Conservation (phyloP, 1,140 invertebrate genomes). For the Penaeus chinensis region DNA sequence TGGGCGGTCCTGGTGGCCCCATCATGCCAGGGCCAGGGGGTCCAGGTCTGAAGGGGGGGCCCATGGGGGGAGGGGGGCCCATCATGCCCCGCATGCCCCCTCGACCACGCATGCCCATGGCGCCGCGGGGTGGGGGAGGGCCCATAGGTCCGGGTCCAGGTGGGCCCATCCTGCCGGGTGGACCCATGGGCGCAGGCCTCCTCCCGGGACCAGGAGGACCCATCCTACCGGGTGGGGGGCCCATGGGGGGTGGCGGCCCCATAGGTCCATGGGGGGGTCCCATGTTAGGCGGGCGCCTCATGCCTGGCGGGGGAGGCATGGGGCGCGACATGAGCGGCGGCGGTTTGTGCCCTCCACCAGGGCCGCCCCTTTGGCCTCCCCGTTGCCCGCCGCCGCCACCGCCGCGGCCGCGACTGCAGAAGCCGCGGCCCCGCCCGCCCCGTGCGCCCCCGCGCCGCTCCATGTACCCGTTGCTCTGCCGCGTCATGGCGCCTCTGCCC, state of each 20-base stretch:
- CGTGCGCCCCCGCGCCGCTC: constrained; percentile 14
- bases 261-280: constrained; percentile 46
- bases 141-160: constrained; percentile 26
- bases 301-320: constrained; percentile 50
- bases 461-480: constrained; percentile 35
- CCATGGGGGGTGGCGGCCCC: constrained; percentile 47
- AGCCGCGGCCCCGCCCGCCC: constrained; percentile 14
- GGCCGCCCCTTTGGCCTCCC: constrained; percentile 1
- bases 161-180: constrained; percentile 39
- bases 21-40: constrained; percentile 48
- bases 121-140: constrained; percentile 37
- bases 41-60: constrained; percentile 49
- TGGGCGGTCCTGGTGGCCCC: constrained; percentile 37
- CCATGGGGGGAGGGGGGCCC: constrained; percentile 46
- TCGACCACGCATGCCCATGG: constrained; percentile 39
- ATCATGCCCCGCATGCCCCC: constrained; percentile 49
- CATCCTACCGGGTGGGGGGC: constrained; percentile 47
- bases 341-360: constrained; percentile 45
- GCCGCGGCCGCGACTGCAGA: constrained; percentile 1
- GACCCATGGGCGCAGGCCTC: constrained; percentile 41
- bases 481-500: constrained; percentile 13
- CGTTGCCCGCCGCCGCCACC: constrained; percentile 15
- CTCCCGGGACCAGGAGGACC: constrained; percentile 38
- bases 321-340: constrained; percentile 58
- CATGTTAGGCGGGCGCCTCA: constrained; percentile 41